A percentile compares a stretch with the other conserved stretches of the same genome.
Evolutionary conservation across 1,140 invertebrate genomes (phyloP).

Genomic region (Bemisia tabaci): DNA sequence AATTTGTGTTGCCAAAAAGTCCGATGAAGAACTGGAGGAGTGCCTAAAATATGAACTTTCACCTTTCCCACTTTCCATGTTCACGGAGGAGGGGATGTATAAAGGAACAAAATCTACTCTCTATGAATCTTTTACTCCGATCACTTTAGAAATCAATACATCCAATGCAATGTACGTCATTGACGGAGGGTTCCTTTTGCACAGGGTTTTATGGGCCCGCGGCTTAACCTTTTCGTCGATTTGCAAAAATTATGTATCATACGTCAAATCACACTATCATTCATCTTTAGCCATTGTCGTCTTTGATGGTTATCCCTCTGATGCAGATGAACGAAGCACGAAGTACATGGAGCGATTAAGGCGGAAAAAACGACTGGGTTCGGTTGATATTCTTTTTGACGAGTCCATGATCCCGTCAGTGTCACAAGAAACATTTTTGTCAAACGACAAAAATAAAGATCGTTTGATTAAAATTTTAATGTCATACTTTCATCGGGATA

Average conservation of each 20-base stretch:
- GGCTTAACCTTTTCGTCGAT: constrained; percentile 14
- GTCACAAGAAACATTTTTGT: constrained; percentile 14
- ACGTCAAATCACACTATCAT: constrained; percentile 15
- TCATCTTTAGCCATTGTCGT: constrained; percentile 13
- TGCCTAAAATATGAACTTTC: constrained; percentile 31
- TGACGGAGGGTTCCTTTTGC: constrained; percentile 20
- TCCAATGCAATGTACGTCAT: constrained; percentile 13
- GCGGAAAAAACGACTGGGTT: not conserved
- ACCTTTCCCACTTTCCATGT: constrained; percentile 29
- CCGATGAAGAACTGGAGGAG: constrained; percentile 25
- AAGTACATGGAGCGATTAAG: constrained; percentile 5
- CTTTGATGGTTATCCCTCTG: constrained; percentile 19
- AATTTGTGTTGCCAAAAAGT: constrained; percentile 27
- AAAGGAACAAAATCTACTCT: constrained; percentile 29
- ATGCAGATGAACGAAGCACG: not conserved
- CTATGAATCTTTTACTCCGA: constrained; percentile 24
- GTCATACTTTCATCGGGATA: constrained; percentile 3
- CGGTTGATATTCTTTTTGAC: constrained; percentile 10
- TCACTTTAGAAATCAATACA: not conserved
- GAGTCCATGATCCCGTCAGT: constrained; percentile 4
- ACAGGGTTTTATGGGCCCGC: constrained; percentile 18
- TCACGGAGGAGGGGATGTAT: constrained; percentile 30
- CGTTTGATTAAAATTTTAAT: constrained; percentile 8
- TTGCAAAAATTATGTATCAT: constrained; percentile 15
- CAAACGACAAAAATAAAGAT: constrained; percentile 10